Conservation (phyloP, 2,888 invertebrate genomes). For the Beris chalybata region DNA sequence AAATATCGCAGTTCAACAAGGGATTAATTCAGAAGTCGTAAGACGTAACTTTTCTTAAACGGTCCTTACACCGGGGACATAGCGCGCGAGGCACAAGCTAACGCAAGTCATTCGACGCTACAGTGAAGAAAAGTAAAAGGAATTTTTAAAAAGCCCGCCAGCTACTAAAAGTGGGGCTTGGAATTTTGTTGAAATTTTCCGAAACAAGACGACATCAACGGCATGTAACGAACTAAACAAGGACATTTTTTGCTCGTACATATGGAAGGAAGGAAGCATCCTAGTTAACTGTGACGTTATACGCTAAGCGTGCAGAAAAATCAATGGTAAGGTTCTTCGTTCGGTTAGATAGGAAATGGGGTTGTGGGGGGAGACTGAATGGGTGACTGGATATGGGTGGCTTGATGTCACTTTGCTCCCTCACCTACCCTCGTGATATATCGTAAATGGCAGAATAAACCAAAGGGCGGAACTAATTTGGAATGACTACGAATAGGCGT, state of each 20-base stretch:
- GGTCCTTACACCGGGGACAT: too few relatives aligned
- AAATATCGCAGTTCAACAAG: conserved; percentile 8
- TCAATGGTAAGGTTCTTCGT: conserved; percentile 20
- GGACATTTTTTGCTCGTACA: background rate
- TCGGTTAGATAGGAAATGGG: conserved; percentile 1
- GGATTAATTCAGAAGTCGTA: conserved; percentile 11
- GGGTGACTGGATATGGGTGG: background rate
- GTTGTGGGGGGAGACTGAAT: conserved; percentile 13
- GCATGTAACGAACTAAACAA: background rate
- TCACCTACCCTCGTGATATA: conserved; percentile 14
- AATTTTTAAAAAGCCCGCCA: too few relatives aligned
- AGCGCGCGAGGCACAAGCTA: too few relatives aligned
- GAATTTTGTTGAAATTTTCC: background rate
- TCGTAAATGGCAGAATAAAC: conserved; percentile 55
- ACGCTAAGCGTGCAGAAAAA: conserved; percentile 35
- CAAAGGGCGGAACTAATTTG: conserved; percentile 57
- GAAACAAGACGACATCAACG: background rate
- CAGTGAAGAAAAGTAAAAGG: too few relatives aligned
- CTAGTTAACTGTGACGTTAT: background rate
- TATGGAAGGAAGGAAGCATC: background rate
- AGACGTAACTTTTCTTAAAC: too few relatives aligned
- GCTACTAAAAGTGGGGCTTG: too few relatives aligned
- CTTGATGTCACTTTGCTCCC: conserved; percentile 29
- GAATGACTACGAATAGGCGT: conserved; percentile 41
- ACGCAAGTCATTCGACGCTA: too few relatives aligned